A percentile compares a stretch with the other conserved stretches of the same genome.
These are phyloP conservation scores for Iselma pallidipennis DNA, from an alignment of 2,888 invertebrate species.

Conservation along the genomic window DNA sequence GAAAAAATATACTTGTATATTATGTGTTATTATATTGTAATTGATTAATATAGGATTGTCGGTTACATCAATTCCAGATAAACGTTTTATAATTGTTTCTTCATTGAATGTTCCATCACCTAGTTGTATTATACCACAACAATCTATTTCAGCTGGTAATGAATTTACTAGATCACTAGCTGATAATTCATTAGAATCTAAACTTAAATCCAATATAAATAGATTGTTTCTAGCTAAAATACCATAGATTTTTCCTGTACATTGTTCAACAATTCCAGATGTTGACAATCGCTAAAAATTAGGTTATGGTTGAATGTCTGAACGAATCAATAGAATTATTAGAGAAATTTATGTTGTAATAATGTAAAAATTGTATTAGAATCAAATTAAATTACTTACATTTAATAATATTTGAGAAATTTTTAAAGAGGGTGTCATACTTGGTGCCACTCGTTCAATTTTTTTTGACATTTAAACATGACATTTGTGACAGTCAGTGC, in stretches of 20 bases:
- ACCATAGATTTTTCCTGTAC: slow-evolving; percentile 75
- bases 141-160: slow-evolving; percentile 76
- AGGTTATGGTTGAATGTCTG: slow-evolving; percentile 17
- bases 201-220: slow-evolving; percentile 69
- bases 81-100: slow-evolving; percentile 65
- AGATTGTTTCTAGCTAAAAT: slow-evolving; percentile 73
- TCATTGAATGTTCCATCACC: slow-evolving; percentile 65
- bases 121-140: slow-evolving; percentile 74
- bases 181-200: slow-evolving; percentile 63
- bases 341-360: slow-evolving; percentile 5
- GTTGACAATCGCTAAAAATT: slow-evolving; percentile 65
- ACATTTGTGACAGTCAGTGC: not conserved
- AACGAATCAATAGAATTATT: not conserved
- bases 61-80: slow-evolving; percentile 74
- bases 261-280: slow-evolving; percentile 61
- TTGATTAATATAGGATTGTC: slow-evolving; percentile 75
- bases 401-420: slow-evolving; percentile 72
- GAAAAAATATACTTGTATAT: slow-evolving; percentile 68
- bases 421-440: slow-evolving; percentile 76
- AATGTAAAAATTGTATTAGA: not conserved
- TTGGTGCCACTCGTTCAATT: slow-evolving; percentile 35
- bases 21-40: slow-evolving; percentile 59
- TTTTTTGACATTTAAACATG: not conserved
- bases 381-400: slow-evolving; percentile 58
- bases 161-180: slow-evolving; percentile 58